Conservation (phyloP, 2,113 vertebrate species). For the Cacatua alba region DNA sequence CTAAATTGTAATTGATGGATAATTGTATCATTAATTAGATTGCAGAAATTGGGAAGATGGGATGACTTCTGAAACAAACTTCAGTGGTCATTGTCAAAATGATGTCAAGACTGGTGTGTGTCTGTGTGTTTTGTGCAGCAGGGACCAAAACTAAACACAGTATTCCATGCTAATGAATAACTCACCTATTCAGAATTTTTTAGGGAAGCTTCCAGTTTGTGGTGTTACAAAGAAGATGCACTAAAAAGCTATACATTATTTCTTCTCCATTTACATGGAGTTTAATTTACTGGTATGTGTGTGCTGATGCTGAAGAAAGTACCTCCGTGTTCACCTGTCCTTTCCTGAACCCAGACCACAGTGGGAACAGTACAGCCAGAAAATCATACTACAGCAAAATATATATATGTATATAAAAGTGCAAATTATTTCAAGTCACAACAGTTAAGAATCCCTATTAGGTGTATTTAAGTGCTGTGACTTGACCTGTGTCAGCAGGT, state of each 20-base stretch:
- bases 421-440: background rate
- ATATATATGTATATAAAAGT: too few species aligned
- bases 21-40: background rate
- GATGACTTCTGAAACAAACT: background rate
- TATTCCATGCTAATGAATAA: background rate
- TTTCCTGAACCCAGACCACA: background rate
- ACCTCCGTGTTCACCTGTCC: rapidly evolving
- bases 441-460: background rate
- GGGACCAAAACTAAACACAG: background rate
- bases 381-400: background rate
- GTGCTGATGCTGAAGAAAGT: too few species aligned
- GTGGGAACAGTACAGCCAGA: background rate
- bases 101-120: background rate
- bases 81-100: background rate
- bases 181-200: background rate
- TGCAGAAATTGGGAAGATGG: background rate
- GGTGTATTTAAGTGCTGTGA: background rate
- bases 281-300: background rate
- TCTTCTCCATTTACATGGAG: background rate
- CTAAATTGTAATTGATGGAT: background rate
- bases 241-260: background rate
- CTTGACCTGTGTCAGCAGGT: background rate
- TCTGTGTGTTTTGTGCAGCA: background rate
- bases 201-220: background rate
- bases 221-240: background rate